Evolutionary conservation across 2,888 invertebrate genomes (phyloP), one percentile per base, ranked within the genome.

Genomic region (Campoletis raptor): DNA sequence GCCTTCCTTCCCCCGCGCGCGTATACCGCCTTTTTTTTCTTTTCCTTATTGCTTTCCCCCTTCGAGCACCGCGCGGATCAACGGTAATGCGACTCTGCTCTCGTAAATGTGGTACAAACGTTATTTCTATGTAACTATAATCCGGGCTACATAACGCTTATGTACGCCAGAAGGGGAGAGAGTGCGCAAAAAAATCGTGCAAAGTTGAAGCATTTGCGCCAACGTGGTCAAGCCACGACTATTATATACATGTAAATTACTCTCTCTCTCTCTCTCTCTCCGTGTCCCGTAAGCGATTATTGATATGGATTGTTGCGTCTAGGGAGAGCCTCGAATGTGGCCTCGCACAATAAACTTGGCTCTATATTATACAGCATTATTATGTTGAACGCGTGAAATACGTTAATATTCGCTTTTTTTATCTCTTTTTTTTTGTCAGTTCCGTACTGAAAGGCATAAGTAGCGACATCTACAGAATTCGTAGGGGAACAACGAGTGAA

Each of bases 271-370:
- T 0, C n/a, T 5, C 7, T 61, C 61, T 15, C 0, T 24, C 12
- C 24, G 15, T 21, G 9, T 67, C 67, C 7, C 40, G n/a, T 21
- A 5, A 10, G n/a, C 67, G 21, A 37, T 67, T 67, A 67, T 67
- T 67, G 67, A 40, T 67, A 40, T 21, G 67, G 67, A 67, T 67
- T 67, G 40, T 67, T 67, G 67, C n/a, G 67, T 67, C 67, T 67
- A 40, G 67, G 67, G 40, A 67, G 10, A 18, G 21, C 37, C 9
- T 40, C 57, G 7, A 12, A 40, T 67, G 40, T n/a, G 21, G n/a
- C 67, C 67, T 67, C 67, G 67, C 67, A 67, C n/a, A 40, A 40
- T 67, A 21, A 40, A 40, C 67, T 67, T 40, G 10, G 67, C n/a
- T 67, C 24, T 61, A 15, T 6, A 61, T 61, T 30, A 15, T 30